Percentiles rank a stretch among this genome's conserved stretches.
phyloP scores from a whole-genome alignment of 2,888 invertebrate species.

The Ashinkailepas kermadecensis region DNA sequence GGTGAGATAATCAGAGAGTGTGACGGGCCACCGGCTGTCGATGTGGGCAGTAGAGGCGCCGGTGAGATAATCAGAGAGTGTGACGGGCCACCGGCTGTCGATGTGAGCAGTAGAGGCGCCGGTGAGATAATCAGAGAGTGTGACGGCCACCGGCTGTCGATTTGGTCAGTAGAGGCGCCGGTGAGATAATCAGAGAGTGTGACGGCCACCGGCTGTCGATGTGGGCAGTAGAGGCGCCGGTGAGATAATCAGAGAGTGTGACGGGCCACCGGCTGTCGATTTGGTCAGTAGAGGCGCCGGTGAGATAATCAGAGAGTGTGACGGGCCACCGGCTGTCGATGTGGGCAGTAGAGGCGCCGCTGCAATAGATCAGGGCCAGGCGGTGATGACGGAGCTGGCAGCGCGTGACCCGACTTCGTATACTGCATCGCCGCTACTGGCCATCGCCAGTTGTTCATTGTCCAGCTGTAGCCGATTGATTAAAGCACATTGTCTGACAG shows the following conservation, averaged over 20 bases:
- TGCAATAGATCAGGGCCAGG: neutral
- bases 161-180: neutral
- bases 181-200: neutral
- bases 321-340: too few relatives aligned
- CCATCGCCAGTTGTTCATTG: slow-evolving; percentile 1
- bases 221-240: neutral
- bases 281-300: neutral
- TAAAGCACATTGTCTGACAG: neutral
- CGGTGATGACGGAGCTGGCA: neutral
- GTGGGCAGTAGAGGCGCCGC: neutral
- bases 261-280: neutral
- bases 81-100: too few relatives aligned
- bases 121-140: too few relatives aligned
- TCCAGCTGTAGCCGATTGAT: neutral
- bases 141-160: too few relatives aligned
- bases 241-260: neutral
- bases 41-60: too few relatives aligned
- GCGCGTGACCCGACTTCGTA: neutral
- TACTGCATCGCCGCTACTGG: neutral
- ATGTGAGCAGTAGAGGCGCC: too few relatives aligned
- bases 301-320: too few relatives aligned
- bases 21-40: too few relatives aligned
- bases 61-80: too few relatives aligned
- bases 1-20: too few relatives aligned
- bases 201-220: too few relatives aligned